Evolutionary conservation across 2,113 vertebrate genomes (phyloP).

Genomic region (Equus przewalskii): DNA sequence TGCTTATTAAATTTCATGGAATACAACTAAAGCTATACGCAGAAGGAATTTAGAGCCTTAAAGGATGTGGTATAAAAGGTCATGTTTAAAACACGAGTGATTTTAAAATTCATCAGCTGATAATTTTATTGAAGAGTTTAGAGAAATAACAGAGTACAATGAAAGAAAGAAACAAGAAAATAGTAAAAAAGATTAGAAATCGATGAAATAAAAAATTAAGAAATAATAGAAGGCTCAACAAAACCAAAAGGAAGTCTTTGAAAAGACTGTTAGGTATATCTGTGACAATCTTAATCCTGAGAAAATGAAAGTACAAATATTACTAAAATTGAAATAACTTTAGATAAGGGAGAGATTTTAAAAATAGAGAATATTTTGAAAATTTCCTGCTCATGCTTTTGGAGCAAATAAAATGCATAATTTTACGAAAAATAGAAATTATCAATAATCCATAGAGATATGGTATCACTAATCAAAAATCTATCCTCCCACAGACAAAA

Average conservation of each 20-base stretch:
- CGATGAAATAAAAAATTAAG: neutral
- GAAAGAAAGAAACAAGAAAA: neutral
- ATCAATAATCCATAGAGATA: neutral
- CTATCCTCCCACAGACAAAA: neutral
- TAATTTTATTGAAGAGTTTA: neutral
- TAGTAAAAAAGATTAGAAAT: neutral
- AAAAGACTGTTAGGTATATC: neutral
- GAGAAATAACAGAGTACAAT: neutral
- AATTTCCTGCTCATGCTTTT: neutral
- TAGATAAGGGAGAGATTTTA: neutral
- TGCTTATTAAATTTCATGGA: neutral
- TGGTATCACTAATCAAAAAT: neutral
- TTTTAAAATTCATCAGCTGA: neutral
- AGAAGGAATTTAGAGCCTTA: neutral
- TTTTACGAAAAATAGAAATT: constrained; percentile 16
- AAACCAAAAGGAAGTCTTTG: neutral
- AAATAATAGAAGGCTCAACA: neutral
- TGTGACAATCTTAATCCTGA: neutral
- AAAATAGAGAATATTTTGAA: neutral
- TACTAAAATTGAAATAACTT: neutral
- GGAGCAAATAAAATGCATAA: neutral
- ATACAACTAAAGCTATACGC: neutral
- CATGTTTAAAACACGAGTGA: neutral
- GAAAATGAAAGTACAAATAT: neutral
- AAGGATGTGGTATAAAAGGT: neutral